Evolutionary conservation across 1,140 invertebrate species (phyloP).

Genomic region (Globodera rostochiensis): DNA sequence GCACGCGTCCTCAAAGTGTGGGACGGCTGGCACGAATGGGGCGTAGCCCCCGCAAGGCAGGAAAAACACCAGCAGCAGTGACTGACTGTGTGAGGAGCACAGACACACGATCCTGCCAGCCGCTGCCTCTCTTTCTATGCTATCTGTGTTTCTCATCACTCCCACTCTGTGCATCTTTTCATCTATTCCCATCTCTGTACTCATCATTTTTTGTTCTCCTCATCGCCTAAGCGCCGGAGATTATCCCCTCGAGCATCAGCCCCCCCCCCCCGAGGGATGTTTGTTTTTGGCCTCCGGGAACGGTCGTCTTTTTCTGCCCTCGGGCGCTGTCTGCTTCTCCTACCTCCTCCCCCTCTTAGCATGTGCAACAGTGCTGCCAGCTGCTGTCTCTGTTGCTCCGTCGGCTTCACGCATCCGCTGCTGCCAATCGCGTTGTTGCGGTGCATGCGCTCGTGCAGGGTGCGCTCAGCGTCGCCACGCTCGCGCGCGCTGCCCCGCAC

Average conservation of each 20-base stretch:
- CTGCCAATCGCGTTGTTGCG: conserved; percentile 30
- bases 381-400: conserved; percentile 40
- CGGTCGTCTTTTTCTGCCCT: conserved; percentile 2
- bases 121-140: no score
- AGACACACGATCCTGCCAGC: not conserved
- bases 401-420: not conserved
- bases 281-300: conserved; percentile 4
- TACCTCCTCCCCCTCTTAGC: conserved; percentile 51
- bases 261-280: not conserved
- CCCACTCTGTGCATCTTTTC: not conserved
- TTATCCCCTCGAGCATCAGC: not conserved
- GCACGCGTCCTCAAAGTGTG: not conserved
- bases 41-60: not conserved
- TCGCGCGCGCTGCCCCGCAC: conserved; percentile 12
- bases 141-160: not conserved
- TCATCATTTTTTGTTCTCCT: not conserved
- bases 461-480: conserved; percentile 2
- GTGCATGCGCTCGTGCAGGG: conserved; percentile 3
- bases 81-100: not conserved
- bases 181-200: not conserved
- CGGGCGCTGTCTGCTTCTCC: not conserved
- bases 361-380: conserved; percentile 35
- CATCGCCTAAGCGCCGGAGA: not conserved
- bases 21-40: not conserved
- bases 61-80: not conserved